Conservation (phyloP, 37 sponge, comb jelly and placozoan genomes). For the Diacarnus erythraeanus region DNA sequence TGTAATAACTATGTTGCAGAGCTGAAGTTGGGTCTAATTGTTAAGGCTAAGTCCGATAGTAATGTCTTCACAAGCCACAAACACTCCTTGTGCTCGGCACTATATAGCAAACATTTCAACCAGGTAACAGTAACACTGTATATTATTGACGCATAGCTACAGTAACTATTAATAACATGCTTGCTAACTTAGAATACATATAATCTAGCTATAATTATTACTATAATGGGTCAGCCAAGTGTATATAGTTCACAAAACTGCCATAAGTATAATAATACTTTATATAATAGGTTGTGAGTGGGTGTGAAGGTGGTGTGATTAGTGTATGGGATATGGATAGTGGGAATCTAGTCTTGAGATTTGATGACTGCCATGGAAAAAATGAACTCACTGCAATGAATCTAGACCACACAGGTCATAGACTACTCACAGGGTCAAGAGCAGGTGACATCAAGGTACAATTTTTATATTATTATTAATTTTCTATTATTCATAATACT, state of each 20-base stretch:
- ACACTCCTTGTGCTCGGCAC: constrained; percentile 59
- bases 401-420: constrained; percentile 69
- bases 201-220: too few species aligned
- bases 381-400: constrained; percentile 88
- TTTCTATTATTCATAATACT: neutral
- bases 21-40: constrained; percentile 21
- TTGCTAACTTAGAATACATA: too few species aligned
- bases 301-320: constrained; percentile 88
- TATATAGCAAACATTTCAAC: constrained; percentile 43
- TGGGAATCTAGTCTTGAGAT: constrained; percentile 65
- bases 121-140: constrained; percentile 50
- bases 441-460: constrained; percentile 88
- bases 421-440: constrained; percentile 88
- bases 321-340: constrained; percentile 88
- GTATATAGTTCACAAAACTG: neutral
- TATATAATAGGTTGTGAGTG: constrained; percentile 82
- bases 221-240: too few species aligned
- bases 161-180: neutral
- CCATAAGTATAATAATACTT: too few species aligned
- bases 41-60: neutral
- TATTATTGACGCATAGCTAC: too few species aligned
- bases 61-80: constrained; percentile 17
- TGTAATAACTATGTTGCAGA: constrained; percentile 85
- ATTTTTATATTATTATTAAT: neutral
- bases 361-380: constrained; percentile 71